A percentile compares a stretch with the other conserved stretches of the same genome.
phyloP scores from a whole-genome alignment of 1,140 invertebrate genomes.

The Pseudachorutes palmiensis region DNA sequence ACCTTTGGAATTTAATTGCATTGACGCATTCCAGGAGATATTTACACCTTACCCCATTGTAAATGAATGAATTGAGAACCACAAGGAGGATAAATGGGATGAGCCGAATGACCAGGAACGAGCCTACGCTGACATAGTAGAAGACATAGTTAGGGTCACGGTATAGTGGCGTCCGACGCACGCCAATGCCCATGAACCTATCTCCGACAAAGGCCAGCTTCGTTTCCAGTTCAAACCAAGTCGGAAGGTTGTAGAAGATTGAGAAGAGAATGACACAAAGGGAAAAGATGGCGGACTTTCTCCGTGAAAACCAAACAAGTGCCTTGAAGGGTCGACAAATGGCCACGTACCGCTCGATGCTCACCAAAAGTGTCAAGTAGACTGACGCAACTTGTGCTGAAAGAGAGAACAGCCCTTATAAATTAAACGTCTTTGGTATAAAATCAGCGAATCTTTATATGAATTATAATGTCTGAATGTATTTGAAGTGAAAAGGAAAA shows the following conservation, averaged over 20 bases:
- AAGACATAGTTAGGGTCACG: slow-evolving; percentile 63
- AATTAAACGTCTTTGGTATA: no score
- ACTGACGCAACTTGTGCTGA: no score
- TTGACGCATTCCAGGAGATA: no score
- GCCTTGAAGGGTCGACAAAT: no score
- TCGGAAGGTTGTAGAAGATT: slow-evolving; percentile 74
- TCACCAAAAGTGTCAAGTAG: no score
- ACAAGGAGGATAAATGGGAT: slow-evolving; percentile 75
- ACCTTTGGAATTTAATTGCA: no score
- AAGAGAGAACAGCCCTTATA: no score
- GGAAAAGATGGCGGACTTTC: slow-evolving; percentile 62
- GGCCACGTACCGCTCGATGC: no score
- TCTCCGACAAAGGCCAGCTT: background rate
- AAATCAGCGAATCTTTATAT: no score
- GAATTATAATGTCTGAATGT: no score
- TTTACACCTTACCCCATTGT: slow-evolving; percentile 59
- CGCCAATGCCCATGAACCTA: slow-evolving; percentile 54
- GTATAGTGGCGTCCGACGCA: slow-evolving; percentile 60
- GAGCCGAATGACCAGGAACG: slow-evolving; percentile 81
- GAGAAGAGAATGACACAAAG: slow-evolving; percentile 69
- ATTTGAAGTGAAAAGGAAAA: no score
- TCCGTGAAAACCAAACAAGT: background rate
- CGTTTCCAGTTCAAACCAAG: slow-evolving; percentile 47
- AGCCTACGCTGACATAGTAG: slow-evolving; percentile 84
- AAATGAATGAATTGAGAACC: slow-evolving; percentile 80